Base-by-base conservation (phyloP, 1,140 invertebrate species). In the Achroia grisella region DNA sequence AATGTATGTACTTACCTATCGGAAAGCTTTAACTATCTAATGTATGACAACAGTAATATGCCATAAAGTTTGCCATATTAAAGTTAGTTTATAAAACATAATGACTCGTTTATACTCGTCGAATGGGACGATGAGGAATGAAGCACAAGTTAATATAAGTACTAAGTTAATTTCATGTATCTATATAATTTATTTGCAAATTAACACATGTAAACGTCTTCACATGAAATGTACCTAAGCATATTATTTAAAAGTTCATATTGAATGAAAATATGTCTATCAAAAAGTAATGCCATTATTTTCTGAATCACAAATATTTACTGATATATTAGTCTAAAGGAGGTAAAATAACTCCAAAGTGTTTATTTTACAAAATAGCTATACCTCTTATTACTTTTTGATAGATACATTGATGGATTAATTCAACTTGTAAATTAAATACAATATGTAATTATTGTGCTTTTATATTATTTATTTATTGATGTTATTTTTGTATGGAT, bases 381-480 rank as follows among this genome's bases (percentile, higher is more conserved):
- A 4, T n/a, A 37, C 14, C 1, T 14, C 17, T 35, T 15, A 17
- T 17, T 42, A 15, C 33, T 51, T 39, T 44, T 48, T 36, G 45
- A 44, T 48, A 48, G 45, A 48, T 45, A 31, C 35, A 10, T 42
- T 44, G 35, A 32, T 41, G 17, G 48, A 48, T 48, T 43, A 47
- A 40, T 47, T 14, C 40, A 39, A 17, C 28, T 28, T 66, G 56
- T 61, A 64, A 58, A 60, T 60, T 58, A 56, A 42, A 56, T 37
- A 52, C 48, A 44, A 52, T 62, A 54, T 58, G 66, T 68, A 71
- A 64, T 62, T 60, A 74, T 58, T 67, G 63, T 60, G 62, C 71
- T 70, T 67, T 58, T 63, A 67, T 61, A 71, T 68, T 67, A 76
- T 76, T 75, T 71, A 75, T 74, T 76, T 76, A 76, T 73, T 76